phyloP scores from a whole-genome alignment of 2,888 invertebrate species.

The Augiades crinisus region DNA sequence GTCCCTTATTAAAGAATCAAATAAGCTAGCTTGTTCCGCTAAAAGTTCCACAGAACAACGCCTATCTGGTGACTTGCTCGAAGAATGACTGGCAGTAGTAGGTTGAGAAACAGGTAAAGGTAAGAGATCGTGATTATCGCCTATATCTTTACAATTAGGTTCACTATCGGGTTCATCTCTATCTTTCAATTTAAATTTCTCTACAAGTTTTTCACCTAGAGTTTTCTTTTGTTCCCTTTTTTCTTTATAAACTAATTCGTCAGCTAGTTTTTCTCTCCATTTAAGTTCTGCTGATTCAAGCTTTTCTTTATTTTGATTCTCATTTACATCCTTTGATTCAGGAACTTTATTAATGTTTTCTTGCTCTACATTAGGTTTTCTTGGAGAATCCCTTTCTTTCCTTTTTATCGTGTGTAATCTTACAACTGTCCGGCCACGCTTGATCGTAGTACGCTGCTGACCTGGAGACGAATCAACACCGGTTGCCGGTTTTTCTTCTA shows the following conservation, averaged over 20 bases:
- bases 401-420: constrained; percentile 85
- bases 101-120: constrained; percentile 26
- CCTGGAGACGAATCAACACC: constrained; percentile 70
- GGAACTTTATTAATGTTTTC: constrained; percentile 24
- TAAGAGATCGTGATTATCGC: background rate
- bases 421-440: constrained; percentile 87
- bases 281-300: constrained; percentile 38
- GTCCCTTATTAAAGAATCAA: constrained; percentile 76
- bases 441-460: constrained; percentile 80
- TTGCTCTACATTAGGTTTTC: constrained; percentile 48
- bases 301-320: constrained; percentile 29
- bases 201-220: constrained; percentile 87
- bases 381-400: constrained; percentile 72
- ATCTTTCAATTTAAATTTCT: constrained; percentile 87
- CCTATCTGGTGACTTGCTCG: constrained; percentile 60
- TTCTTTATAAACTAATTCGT: constrained; percentile 75
- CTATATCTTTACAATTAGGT: constrained; percentile 23
- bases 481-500: constrained; percentile 70
- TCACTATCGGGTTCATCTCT: constrained; percentile 55
- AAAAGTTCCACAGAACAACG: constrained; percentile 81
- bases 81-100: background rate
- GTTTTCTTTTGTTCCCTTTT: constrained; percentile 84
- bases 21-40: constrained; percentile 77
- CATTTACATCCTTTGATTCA: constrained; percentile 26
- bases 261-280: constrained; percentile 85